A percentile compares a stretch with the other conserved stretches of the same genome.
Conservation (phyloP, 2,113 vertebrate genomes). For the Chionis minor region DNA sequence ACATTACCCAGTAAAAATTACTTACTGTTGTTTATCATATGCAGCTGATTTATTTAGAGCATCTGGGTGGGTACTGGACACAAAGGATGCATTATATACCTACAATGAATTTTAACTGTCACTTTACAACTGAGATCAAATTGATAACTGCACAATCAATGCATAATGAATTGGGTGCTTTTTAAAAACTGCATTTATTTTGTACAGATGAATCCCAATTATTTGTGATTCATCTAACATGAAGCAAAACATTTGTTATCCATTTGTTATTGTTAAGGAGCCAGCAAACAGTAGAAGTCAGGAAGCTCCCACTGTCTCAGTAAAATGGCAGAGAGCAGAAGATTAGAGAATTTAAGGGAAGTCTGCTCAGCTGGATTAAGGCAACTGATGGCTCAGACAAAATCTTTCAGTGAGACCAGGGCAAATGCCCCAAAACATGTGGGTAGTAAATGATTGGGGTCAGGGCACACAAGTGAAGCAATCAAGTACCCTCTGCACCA, state of each 20-base stretch:
- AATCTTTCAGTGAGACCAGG: not conserved
- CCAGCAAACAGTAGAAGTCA: conserved; percentile 1
- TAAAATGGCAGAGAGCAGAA: not conserved
- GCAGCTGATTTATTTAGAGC: not conserved
- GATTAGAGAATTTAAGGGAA: not conserved
- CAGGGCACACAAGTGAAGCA: not conserved
- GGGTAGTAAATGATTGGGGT: not conserved
- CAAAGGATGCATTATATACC: not conserved
- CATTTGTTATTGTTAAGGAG: conserved; percentile 16
- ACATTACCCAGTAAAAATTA: not conserved
- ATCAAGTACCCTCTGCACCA: not conserved
- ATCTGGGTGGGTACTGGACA: not conserved
- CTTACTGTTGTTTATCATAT: not conserved
- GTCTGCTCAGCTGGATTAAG: not conserved
- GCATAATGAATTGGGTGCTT: not conserved
- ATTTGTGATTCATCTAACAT: conserved; percentile 6
- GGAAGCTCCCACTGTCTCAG: not conserved
- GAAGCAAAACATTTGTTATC: conserved; percentile 25
- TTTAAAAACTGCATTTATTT: not conserved
- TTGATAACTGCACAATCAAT: not conserved
- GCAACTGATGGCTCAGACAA: not conserved
- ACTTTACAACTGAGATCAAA: not conserved
- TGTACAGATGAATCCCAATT: not conserved
- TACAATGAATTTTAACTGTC: not conserved
- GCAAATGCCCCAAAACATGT: not conserved